These are phyloP conservation scores for Tenebrio molitor DNA, from an alignment of 1,140 invertebrate species.

Conservation along the genomic window DNA sequence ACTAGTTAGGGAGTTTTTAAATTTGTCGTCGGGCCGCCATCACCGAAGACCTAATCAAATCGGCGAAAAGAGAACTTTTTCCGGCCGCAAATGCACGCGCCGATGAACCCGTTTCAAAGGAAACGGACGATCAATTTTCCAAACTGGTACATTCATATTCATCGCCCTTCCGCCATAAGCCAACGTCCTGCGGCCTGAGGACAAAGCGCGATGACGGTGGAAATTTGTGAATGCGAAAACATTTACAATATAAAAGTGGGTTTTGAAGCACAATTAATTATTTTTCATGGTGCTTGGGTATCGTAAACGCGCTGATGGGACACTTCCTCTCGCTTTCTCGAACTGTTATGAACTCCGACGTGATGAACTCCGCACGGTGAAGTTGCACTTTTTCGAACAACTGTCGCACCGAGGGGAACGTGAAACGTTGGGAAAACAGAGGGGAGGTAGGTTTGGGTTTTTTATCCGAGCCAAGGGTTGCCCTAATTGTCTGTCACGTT, in stretches of 20 bases:
- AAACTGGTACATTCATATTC: no score
- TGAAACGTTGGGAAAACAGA: no score
- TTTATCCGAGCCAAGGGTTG: no score
- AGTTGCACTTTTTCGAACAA: conserved; percentile 15
- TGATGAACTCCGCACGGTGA: conserved; percentile 15
- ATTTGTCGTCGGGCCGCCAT: conserved; percentile 54
- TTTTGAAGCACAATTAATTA: conserved; percentile 64
- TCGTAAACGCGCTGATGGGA: conserved; percentile 56
- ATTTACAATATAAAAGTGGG: conserved; percentile 58
- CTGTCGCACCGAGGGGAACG: no score
- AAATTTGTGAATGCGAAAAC: conserved; percentile 57
- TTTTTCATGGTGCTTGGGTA: conserved; percentile 63
- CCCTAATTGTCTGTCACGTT: no score
- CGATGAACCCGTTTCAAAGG: background rate
- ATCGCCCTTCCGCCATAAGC: no score
- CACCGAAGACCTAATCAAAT: conserved; percentile 51
- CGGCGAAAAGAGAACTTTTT: conserved; percentile 24
- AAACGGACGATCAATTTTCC: no score
- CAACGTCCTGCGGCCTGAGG: no score
- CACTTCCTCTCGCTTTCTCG: conserved; percentile 57
- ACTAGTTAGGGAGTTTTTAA: conserved; percentile 61
- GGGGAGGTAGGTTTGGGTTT: no score
- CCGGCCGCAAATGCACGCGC: background rate
- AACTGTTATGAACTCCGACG: conserved; percentile 32
- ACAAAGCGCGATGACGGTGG: conserved; percentile 16